A percentile compares a stretch with the other conserved stretches of the same genome.
Conservation (phyloP, 1,140 invertebrate species). For the Sweltsa coloradensis region DNA sequence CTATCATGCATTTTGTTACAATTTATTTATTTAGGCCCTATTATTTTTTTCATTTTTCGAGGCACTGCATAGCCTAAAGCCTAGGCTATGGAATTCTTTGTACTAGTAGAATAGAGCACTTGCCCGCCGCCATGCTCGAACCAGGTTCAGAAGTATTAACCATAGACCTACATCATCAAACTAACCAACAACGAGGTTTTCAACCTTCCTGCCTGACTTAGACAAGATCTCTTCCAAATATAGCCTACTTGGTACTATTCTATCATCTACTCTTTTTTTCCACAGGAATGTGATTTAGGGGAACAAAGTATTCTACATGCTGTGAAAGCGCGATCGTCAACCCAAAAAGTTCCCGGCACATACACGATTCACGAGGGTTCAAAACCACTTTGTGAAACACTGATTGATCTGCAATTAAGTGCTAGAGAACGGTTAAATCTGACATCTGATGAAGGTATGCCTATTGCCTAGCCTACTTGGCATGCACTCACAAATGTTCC, state of each 20-base stretch:
- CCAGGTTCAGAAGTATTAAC: not conserved
- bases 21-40: too few relatives aligned
- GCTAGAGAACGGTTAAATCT: conserved; percentile 27
- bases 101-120: not conserved
- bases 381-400: conserved; percentile 51
- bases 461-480: not conserved
- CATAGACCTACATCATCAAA: not conserved
- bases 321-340: conserved; percentile 36
- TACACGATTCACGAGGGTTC: conserved; percentile 30
- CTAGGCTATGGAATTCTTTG: too few relatives aligned
- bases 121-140: not conserved
- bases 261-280: conserved; percentile 8
- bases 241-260: too few relatives aligned
- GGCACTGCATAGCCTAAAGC: too few relatives aligned
- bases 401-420: conserved; percentile 44
- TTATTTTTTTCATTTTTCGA: too few relatives aligned
- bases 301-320: conserved; percentile 70
- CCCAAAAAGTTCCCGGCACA: conserved; percentile 18
- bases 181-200: too few relatives aligned
- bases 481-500: too few relatives aligned
- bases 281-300: conserved; percentile 69
- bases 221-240: not conserved
- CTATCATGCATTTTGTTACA: too few relatives aligned
- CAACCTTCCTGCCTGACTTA: not conserved
- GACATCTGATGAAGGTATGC: conserved; percentile 27